Percentiles rank a stretch among this genome's conserved stretches.
Evolutionary conservation across 1,140 invertebrate species (phyloP).

Genomic region (Anastatus disparis): DNA sequence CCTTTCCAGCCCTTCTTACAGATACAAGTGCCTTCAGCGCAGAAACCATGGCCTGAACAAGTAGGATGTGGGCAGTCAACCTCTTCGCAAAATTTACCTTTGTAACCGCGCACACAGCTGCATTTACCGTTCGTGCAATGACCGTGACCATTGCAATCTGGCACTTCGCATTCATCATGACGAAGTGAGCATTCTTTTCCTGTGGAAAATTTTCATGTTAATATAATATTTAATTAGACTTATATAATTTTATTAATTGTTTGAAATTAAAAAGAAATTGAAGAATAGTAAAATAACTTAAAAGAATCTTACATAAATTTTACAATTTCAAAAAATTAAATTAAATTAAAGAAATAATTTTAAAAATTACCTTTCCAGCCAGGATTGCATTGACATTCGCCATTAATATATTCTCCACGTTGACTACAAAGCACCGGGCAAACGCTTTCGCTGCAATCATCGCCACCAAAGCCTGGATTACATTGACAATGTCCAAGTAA

Average conservation of each 20-base stretch:
- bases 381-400: conserved; percentile 94
- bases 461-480: conserved; percentile 96
- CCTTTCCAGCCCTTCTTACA: conserved; percentile 99
- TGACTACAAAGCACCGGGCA: conserved; percentile 96
- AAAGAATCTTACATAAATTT: too few species aligned
- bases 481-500: conserved; percentile 94
- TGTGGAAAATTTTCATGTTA: too few species aligned
- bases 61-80: conserved; percentile 95
- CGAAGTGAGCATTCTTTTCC: conserved; percentile 87
- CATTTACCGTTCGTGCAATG: conserved; percentile 96
- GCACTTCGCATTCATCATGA: conserved; percentile 93
- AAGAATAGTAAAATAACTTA: too few species aligned
- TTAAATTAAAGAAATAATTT: too few species aligned
- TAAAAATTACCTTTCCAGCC: conserved; percentile 96
- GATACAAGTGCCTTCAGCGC: conserved; percentile 93
- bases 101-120: conserved; percentile 90
- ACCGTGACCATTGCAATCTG: conserved; percentile 94
- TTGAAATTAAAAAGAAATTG: too few species aligned
- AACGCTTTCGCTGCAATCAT: conserved; percentile 96
- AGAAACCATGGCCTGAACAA: conserved; percentile 95
- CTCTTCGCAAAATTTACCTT: conserved; percentile 91
- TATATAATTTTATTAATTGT: background rate
- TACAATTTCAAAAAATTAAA: too few species aligned
- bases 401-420: conserved; percentile 95
- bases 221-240: too few species aligned